Evolutionary conservation across 2,113 vertebrate species (phyloP), one percentile per base, ranked within the genome.

Genomic region (Odobenus rosmarus): DNA sequence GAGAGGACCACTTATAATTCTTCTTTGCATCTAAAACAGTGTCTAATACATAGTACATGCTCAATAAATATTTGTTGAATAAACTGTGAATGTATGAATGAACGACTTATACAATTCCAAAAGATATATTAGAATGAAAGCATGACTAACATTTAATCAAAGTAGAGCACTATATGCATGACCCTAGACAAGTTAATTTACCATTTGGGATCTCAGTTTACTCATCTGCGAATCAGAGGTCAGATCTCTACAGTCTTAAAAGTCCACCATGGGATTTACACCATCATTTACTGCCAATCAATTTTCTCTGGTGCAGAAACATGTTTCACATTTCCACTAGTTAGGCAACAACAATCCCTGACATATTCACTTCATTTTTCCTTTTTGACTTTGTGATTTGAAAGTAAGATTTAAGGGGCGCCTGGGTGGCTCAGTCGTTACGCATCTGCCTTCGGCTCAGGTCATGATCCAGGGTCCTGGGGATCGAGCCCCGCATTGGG

Each of bases 351-450:
- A 88, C 23, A 82, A 55, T 64, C 71, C n/a, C 71, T 64, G 36
- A 86, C 33, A 80, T 81, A 82, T 9, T 88, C 69, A 69, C n/a
- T 92, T 84, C 62, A 42, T 83, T 84, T 94, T 89, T 76, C 51
- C 59, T 76, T 97, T 93, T 93, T 93, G 88, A 59, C 51, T 93
- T 96, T 93, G n/a, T 84, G 85, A 93, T 96, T 97, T 86, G 82
- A 93, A 95, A 71, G 57, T 95, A 90, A 96, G 24, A 84, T 81
- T 94, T 97, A 59, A 80, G 46, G 46, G 46, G 46, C 7, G 7
- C 46, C 46, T 46, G 46, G 46, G 46, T 46, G 46, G 7, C 46
- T 46, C 46, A 46, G 46, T 46, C 7, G 8, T 46, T 46, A 46
- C 1, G 46, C 46, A 8, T 7, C 46, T 46, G 46, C 46, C 46